phyloP scores from a whole-genome alignment of 2,888 invertebrate genomes.

The Cremastinae sp. region DNA sequence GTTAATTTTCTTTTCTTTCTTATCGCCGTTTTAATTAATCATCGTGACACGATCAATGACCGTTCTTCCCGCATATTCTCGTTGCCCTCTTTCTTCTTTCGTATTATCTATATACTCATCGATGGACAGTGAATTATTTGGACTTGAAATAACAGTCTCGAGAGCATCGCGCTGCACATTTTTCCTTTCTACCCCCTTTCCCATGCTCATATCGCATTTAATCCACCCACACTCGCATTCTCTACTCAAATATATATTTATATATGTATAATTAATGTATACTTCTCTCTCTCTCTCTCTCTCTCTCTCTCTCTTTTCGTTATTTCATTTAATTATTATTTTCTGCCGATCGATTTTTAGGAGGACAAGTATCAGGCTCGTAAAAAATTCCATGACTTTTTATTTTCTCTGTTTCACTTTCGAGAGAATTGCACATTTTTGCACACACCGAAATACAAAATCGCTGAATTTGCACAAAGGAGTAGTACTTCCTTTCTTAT shows the following conservation, averaged over 20 bases:
- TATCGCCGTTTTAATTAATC: constrained; percentile 59
- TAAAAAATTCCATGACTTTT: background rate
- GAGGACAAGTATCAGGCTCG: background rate
- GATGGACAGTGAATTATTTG: constrained; percentile 40
- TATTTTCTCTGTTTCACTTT: no score
- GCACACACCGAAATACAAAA: no score
- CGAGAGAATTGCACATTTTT: no score
- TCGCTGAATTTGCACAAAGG: no score
- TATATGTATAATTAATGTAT: constrained; percentile 44
- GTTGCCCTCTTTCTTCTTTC: background rate
- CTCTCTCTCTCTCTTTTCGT: constrained; percentile 49
- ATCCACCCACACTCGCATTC: constrained; percentile 41
- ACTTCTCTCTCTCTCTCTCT: no score
- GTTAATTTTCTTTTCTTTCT: constrained; percentile 44
- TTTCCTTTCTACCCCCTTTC: background rate
- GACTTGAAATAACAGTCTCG: constrained; percentile 27
- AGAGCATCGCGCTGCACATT: constrained; percentile 34
- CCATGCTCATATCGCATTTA: constrained; percentile 40
- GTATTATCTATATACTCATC: constrained; percentile 8
- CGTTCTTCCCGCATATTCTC: constrained; percentile 20
- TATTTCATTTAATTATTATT: constrained; percentile 45
- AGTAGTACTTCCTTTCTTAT: no score
- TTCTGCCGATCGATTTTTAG: constrained; percentile 32
- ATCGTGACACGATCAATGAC: constrained; percentile 58
- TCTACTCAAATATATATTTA: constrained; percentile 51